Conservation (phyloP, 2,113 vertebrate species). For the Hippocampus abdominalis region DNA sequence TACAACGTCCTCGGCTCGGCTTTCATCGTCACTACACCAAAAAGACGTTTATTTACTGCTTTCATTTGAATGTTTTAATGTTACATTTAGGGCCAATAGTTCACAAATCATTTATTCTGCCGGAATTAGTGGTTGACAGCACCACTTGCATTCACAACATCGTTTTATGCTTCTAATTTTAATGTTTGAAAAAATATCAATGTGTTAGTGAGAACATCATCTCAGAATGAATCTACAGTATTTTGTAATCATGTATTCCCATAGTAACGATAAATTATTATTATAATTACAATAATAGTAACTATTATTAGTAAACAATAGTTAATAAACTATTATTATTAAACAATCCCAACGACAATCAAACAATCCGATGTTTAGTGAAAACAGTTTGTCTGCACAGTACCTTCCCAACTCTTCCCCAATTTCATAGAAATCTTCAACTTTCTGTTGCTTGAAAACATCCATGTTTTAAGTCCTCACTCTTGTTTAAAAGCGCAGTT, state of each 20-base stretch:
- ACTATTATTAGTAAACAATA: too few species aligned
- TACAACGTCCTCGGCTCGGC: background rate
- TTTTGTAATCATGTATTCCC: background rate
- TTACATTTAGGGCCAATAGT: background rate
- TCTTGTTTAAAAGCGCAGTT: slow-evolving; percentile 17
- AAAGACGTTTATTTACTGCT: background rate
- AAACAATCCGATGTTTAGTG: background rate
- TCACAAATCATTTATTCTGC: background rate
- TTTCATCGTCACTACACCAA: background rate
- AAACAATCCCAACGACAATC: background rate
- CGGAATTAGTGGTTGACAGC: background rate
- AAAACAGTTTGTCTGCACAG: slow-evolving; percentile 17
- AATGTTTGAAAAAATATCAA: too few species aligned
- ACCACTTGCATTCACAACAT: background rate
- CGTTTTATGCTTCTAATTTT: background rate
- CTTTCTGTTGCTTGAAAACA: slow-evolving; percentile 86
- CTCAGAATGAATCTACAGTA: too few species aligned
- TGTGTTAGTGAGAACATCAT: too few species aligned
- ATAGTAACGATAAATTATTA: background rate
- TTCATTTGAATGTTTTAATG: background rate
- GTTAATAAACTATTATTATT: too few species aligned
- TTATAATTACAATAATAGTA: too few species aligned
- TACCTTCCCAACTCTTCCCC: slow-evolving; percentile 93
- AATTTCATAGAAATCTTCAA: slow-evolving; percentile 88
- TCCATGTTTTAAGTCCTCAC: slow-evolving; percentile 79